Percentiles rank a stretch among this genome's conserved stretches.
phyloP scores from a whole-genome alignment of 2,113 vertebrate species.

The Pseudolaguvia tuberculata region DNA sequence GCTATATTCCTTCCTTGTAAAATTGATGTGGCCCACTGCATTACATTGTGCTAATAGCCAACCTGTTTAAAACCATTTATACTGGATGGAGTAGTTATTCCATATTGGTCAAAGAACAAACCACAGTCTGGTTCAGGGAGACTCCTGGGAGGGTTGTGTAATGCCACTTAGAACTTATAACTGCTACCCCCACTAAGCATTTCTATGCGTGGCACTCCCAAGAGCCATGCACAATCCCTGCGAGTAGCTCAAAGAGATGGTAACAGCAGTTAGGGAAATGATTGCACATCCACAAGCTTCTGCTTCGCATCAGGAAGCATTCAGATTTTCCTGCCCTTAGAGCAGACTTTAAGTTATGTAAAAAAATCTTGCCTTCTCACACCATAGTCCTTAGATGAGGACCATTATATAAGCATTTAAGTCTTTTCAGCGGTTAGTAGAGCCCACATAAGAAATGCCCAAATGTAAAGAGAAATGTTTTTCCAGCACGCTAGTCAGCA shows the following conservation, averaged over 20 bases:
- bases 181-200: slow-evolving; percentile 62
- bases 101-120: no score
- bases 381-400: slow-evolving; percentile 34
- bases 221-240: slow-evolving; percentile 52
- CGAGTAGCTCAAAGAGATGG: slow-evolving; percentile 52
- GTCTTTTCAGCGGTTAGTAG: slow-evolving; percentile 39
- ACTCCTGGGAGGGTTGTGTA: slow-evolving; percentile 61
- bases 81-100: no score
- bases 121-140: slow-evolving; percentile 54
- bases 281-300: slow-evolving; percentile 45
- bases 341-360: slow-evolving; percentile 56
- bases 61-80: no score
- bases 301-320: slow-evolving; percentile 58
- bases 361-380: slow-evolving; percentile 46
- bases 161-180: slow-evolving; percentile 66
- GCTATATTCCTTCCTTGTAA: slow-evolving; percentile 31
- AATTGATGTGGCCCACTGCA: slow-evolving; percentile 36
- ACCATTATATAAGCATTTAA: slow-evolving; percentile 44
- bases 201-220: slow-evolving; percentile 47
- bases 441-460: slow-evolving; percentile 10
- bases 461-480: slow-evolving; percentile 25
- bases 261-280: slow-evolving; percentile 51
- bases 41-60: no score
- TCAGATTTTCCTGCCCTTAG: slow-evolving; percentile 52
- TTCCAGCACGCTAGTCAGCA: slow-evolving; percentile 29